A percentile compares a stretch with the other conserved stretches of the same genome.
These are phyloP conservation scores for Protomyctophum bolini DNA, from an alignment of 2,113 vertebrate species.

Conservation along the genomic window DNA sequence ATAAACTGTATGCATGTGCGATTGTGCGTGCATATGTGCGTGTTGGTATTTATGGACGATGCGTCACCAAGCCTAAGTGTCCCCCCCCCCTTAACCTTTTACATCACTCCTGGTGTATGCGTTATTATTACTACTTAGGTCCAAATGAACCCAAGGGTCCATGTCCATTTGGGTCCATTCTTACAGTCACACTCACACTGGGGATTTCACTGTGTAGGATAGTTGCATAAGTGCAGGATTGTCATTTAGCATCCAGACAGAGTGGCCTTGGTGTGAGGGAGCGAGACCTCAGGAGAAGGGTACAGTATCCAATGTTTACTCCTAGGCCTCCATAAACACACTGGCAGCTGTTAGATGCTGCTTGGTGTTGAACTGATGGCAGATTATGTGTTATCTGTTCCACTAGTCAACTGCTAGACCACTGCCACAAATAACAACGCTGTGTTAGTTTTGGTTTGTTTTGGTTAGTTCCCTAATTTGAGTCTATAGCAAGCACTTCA, in stretches of 20 bases:
- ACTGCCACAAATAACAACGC: background rate
- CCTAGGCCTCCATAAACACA: background rate
- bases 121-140: background rate
- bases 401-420: background rate
- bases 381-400: background rate
- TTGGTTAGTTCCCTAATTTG: background rate
- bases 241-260: background rate
- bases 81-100: background rate
- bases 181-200: background rate
- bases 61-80: background rate
- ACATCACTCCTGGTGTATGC: background rate
- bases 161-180: no score
- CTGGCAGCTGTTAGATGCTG: background rate
- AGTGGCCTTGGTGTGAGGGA: background rate
- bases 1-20: constrained; percentile 28
- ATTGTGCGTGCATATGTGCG: background rate
- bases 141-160: no score
- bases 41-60: background rate
- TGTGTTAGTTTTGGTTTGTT: background rate
- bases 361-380: background rate
- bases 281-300: background rate
- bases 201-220: background rate
- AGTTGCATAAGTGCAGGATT: background rate
- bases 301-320: background rate
- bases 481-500: no score